These are phyloP conservation scores for Scalopus aquaticus DNA, from an alignment of 2,113 vertebrate genomes.

Conservation along the genomic window DNA sequence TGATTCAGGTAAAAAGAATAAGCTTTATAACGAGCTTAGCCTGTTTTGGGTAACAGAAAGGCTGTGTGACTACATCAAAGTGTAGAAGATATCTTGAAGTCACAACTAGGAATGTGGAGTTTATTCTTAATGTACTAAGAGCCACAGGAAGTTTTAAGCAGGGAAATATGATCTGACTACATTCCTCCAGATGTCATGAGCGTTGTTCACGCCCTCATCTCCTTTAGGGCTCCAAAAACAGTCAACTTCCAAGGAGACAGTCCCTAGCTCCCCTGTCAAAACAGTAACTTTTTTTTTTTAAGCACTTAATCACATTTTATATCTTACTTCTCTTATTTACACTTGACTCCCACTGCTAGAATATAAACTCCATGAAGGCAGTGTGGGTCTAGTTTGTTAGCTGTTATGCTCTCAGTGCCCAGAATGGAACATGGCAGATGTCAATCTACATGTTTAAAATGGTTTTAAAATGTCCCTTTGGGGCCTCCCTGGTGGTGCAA, in stretches of 20 bases:
- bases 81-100: neutral
- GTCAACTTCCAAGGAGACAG: neutral
- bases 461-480: constrained; percentile 1
- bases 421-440: neutral
- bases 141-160: neutral
- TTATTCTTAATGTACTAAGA: too few species aligned
- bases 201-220: neutral
- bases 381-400: neutral
- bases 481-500: too few species aligned
- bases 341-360: neutral
- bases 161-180: neutral
- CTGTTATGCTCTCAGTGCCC: neutral
- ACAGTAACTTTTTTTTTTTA: constrained; percentile 33
- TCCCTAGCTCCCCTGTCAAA: constrained; percentile 20
- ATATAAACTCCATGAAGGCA: neutral
- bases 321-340: constrained; percentile 34
- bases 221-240: constrained; percentile 21
- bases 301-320: constrained; percentile 24
- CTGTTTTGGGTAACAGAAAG: neutral
- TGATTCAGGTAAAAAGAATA: constrained; percentile 39
- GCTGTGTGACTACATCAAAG: neutral
- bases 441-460: constrained; percentile 10
- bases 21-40: neutral
- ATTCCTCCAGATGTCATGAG: neutral
- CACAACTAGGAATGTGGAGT: neutral